Evolutionary conservation across 2,113 vertebrate genomes (phyloP).

Genomic region (Beaufortia kweichowensis): DNA sequence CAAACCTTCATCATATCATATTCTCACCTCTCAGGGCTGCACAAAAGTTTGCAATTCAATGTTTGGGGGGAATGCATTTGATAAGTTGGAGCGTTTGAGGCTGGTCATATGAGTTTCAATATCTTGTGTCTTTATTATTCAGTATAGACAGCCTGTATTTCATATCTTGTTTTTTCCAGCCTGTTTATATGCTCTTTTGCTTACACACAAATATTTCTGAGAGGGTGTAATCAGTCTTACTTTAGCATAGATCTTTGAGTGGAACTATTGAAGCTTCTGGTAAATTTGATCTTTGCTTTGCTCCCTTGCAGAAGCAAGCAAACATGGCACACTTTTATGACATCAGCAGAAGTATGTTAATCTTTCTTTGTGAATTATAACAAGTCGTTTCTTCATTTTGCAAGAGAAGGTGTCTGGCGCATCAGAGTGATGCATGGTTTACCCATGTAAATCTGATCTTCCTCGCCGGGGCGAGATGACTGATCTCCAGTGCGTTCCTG

Average conservation of each 20-base stretch:
- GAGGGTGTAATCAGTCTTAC: conserved; percentile 72
- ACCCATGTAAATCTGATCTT: conserved; percentile 56
- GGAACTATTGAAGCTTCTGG: conserved; percentile 42
- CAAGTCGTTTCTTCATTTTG: conserved; percentile 47
- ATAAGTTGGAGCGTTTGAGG: conserved; percentile 10
- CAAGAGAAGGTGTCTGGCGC: conserved; percentile 56
- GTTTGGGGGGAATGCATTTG: conserved; percentile 5
- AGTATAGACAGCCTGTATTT: background rate
- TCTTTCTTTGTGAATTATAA: conserved; percentile 61
- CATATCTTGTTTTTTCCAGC: background rate
- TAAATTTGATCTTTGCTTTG: conserved; percentile 62
- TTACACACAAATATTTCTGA: conserved; percentile 55
- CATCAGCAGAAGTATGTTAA: conserved; percentile 72
- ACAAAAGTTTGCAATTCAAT: conserved; percentile 21
- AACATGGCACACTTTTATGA: conserved; percentile 65
- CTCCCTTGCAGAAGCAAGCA: conserved; percentile 56
- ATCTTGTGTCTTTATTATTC: background rate
- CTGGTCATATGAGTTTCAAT: background rate
- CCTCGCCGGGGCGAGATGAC: conserved; percentile 59
- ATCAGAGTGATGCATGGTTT: conserved; percentile 66
- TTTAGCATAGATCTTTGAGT: conserved; percentile 55
- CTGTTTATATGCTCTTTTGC: conserved; percentile 31
- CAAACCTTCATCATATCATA: conserved; percentile 7
- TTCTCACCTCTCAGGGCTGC: background rate
- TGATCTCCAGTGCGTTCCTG: conserved; percentile 60